phyloP scores from a whole-genome alignment of 92 coral and sea anemone species.

The Epizoanthus scotinus region DNA sequence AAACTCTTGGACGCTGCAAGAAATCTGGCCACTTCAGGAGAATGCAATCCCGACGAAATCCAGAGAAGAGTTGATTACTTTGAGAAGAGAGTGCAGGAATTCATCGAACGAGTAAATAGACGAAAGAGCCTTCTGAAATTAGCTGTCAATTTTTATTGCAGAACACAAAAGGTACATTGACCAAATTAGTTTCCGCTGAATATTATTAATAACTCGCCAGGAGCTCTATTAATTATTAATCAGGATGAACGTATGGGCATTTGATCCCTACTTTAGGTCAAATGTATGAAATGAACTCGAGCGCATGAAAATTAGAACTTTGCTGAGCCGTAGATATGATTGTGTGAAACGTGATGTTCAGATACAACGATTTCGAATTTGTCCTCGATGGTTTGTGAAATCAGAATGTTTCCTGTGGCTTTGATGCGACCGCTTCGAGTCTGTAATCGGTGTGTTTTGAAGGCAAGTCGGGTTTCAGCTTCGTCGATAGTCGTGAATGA shows the following conservation, averaged over 20 bases:
- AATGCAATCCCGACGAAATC: constrained; percentile 92
- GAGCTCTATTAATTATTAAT: constrained; percentile 53
- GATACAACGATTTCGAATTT: constrained; percentile 6
- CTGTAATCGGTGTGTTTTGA: constrained; percentile 75
- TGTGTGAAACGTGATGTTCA: not conserved
- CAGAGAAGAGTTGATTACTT: constrained; percentile 90
- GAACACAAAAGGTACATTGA: constrained; percentile 88
- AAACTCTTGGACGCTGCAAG: constrained; percentile 94
- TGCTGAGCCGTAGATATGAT: constrained; percentile 10
- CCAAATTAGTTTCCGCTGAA: constrained; percentile 29
- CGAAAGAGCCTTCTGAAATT: constrained; percentile 85
- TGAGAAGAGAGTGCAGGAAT: constrained; percentile 93
- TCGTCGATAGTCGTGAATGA: constrained; percentile 19
- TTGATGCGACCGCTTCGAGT: constrained; percentile 67
- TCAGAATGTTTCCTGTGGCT: constrained; percentile 74
- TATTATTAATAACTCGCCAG: constrained; percentile 30
- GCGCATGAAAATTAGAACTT: constrained; percentile 30
- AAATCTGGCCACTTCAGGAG: constrained; percentile 88
- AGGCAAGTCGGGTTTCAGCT: constrained; percentile 63
- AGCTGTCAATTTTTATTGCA: constrained; percentile 98
- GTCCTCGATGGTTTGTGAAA: constrained; percentile 24
- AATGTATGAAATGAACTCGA: constrained; percentile 19
- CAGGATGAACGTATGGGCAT: constrained; percentile 36
- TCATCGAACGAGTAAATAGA: constrained; percentile 89
- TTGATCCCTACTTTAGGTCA: constrained; percentile 32